Evolutionary conservation across 1,140 invertebrate genomes (phyloP), one percentile per base, ranked within the genome.

Genomic region (Zaprionus davidi): DNA sequence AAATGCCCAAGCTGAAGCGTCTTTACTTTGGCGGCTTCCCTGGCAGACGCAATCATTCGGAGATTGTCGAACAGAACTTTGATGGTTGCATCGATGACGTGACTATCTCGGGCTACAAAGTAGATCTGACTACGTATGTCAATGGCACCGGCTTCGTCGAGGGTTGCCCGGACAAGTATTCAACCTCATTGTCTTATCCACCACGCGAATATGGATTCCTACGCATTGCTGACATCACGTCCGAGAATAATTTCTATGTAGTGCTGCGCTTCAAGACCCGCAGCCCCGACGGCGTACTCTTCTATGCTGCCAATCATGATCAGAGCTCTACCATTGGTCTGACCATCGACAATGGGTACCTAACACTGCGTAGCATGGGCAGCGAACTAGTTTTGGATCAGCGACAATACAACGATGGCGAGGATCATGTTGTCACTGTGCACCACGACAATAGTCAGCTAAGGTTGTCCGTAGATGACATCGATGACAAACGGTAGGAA

Each of bases 81-180:
- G 98, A 99, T 84, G 99, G 99, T 4, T 99, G 99, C 91, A 97
- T 99, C 46, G 95, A 97, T 80, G 94, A 97, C 71, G 95, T 99
- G 2, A 94, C 94, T 22, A 96, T 99, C 56, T 95, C 95, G 11
- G 94, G 95, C 1, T 94, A 94, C 7, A 94, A 95, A n/a, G 95
- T 98, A 31, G 96, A 98, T 92, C 93, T 99, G 0, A 96, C 95
- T 62, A 94, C 96, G 70, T 96, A 97, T 76, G 93, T 96, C 3
- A 95, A 97, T 83, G 95, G 96, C 0, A 95, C 96, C 34, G 97
- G 97, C 55, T 96, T 98, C 0, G 95, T 95, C 36, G 95, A 96
- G 20, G 98, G 98, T 26, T 99, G 98, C 93, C 97, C 97, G 38
- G 94, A 94, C 9, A 96, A 97, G 20, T 93, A 81, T 71, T 93